A percentile compares a stretch with the other conserved stretches of the same genome.
Conservation (phyloP, 2,113 vertebrate genomes). For the Myiopsitta monachus region DNA sequence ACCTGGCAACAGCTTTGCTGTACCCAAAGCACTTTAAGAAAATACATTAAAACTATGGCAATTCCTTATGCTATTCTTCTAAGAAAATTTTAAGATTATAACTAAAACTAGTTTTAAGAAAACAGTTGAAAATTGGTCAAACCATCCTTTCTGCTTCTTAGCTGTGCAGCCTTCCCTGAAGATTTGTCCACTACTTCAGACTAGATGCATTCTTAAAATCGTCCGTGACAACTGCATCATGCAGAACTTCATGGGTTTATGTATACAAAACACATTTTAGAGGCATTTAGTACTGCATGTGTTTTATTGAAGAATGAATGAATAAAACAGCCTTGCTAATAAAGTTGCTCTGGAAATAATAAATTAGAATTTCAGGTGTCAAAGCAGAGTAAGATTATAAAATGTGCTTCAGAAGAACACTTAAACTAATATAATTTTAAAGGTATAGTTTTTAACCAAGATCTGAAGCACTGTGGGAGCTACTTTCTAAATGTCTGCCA, state of each 20-base stretch:
- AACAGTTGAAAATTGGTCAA: not conserved
- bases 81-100: not conserved
- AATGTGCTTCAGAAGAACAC: not conserved
- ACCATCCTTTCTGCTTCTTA: not conserved
- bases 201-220: not conserved
- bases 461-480: not conserved
- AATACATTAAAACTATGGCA: not conserved
- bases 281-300: not conserved
- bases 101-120: not conserved
- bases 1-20: not conserved
- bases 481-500: not conserved
- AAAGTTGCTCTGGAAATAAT: not conserved
- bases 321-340: conserved; percentile 11
- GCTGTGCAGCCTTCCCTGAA: not conserved
- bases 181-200: not conserved
- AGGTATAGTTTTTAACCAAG: not conserved
- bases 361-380: not conserved
- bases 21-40: not conserved
- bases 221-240: not conserved
- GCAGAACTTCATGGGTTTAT: not conserved
- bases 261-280: conserved; percentile 16
- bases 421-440: not conserved
- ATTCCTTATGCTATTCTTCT: not conserved
- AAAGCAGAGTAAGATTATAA: not conserved
- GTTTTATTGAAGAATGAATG: conserved; percentile 33